Base-by-base conservation (phyloP, 1,140 invertebrate genomes). In the Grapholita molesta region DNA sequence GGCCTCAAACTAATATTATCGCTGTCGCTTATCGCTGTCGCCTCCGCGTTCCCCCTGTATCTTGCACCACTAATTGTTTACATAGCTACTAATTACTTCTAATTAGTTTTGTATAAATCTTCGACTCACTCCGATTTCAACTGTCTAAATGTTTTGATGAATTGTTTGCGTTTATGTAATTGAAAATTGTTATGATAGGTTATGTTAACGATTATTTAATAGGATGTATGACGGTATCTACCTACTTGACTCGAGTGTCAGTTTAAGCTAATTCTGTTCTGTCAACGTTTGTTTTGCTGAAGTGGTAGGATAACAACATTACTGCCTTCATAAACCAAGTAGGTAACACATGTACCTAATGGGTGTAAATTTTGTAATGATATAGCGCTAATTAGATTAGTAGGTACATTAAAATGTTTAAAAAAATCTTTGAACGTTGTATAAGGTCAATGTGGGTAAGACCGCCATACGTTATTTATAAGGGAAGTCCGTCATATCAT, bases 31-130 rank as follows among this genome's bases (percentile, higher is more conserved):
- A 57, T 57, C 53, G 21, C 24, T 25, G 11, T 24, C 24, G 21
- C 12, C n/a, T 28, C 24, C 53, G 24, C 53, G 23, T 57, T 24
- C 15, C 24, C 12, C 24, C 24, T 57, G n/a, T 57, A 57, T 57
- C 53, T 57, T 57, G 53, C 28, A 57, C 53, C 53, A 57, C 24
- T 11, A 6, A 57, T 57, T 57, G 24, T 57, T 57, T 57, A 57
- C 24, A 11, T 53, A 57, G 11, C 24, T 28, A 57, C 24, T 57
- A 57, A 57, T 57, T 24, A 57, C 53, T 57, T 57, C 5, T 33
- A 42, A 42, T 57, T 57, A 25, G 23, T 24, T 57, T 24, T 25
- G 53, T 25, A 28, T 57, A 57, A 57, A 15, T 30, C 28, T 57
- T 57, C 53, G 23, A 28, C 24, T 57, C 2, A 9, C 18, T 21